A percentile compares a stretch with the other conserved stretches of the same genome.
Evolutionary conservation across 2,797 vertebrate genomes (phyloP).

Genomic region (Liasis olivaceus): DNA sequence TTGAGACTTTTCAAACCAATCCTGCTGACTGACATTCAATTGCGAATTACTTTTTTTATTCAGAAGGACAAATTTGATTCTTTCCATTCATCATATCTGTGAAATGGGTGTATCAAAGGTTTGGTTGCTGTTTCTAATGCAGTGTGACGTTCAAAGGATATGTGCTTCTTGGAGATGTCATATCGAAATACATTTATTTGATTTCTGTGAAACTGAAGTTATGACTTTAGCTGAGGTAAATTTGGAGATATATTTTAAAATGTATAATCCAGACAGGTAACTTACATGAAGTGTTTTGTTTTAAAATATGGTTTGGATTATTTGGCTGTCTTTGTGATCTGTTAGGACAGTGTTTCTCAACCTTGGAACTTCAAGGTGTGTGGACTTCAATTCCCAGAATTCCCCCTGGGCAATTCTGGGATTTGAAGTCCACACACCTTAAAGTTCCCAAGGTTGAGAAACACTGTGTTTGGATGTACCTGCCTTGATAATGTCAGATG

Average conservation of each 20-base stretch:
- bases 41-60: neutral
- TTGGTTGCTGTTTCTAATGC: neutral
- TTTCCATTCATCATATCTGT: neutral
- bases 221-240: neutral
- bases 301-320: neutral
- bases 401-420: no score
- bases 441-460: no score
- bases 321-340: neutral
- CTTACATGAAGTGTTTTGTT: neutral
- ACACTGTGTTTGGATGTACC: neutral
- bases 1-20: neutral
- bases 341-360: neutral
- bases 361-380: no score
- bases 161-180: neutral
- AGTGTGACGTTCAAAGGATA: neutral
- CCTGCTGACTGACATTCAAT: neutral
- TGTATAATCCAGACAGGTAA: neutral
- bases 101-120: neutral
- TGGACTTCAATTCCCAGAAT: no score
- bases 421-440: no score
- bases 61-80: neutral
- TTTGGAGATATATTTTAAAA: neutral
- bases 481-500: accelerated
- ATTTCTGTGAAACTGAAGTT: neutral
- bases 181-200: neutral